Evolutionary conservation across 2,888 invertebrate genomes (phyloP).

Genomic region (Atethmia centrago): DNA sequence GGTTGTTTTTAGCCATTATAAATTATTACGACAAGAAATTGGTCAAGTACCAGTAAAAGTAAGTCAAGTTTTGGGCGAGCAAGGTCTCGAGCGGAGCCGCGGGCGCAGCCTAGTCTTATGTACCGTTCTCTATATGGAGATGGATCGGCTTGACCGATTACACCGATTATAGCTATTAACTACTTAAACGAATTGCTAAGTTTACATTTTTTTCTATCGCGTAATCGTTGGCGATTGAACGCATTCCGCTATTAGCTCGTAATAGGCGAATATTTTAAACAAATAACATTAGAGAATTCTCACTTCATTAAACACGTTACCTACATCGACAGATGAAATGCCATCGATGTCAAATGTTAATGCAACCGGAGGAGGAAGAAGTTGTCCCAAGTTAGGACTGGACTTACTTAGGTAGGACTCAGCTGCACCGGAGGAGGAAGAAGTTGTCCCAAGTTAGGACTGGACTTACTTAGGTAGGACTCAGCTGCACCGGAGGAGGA

Average conservation of each 20-base stretch:
- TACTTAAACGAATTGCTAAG: slow-evolving; percentile 75
- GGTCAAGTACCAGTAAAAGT: slow-evolving; percentile 66
- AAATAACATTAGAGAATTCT: slow-evolving; percentile 61
- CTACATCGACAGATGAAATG: slow-evolving; percentile 10
- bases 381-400: not conserved
- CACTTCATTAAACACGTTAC: slow-evolving; percentile 63
- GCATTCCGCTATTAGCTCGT: slow-evolving; percentile 68
- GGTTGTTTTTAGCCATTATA: slow-evolving; percentile 64
- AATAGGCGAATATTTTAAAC: slow-evolving; percentile 51
- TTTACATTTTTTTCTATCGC: slow-evolving; percentile 73
- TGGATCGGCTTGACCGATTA: slow-evolving; percentile 62
- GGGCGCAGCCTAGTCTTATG: slow-evolving; percentile 52
- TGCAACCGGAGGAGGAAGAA: not conserved
- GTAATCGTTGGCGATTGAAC: slow-evolving; percentile 72
- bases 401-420: not conserved
- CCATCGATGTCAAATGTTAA: not conserved
- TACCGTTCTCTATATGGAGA: slow-evolving; percentile 69
- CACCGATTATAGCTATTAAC: slow-evolving; percentile 74
- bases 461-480: not conserved
- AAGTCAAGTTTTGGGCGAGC: slow-evolving; percentile 61
- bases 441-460: not conserved
- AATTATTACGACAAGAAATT: slow-evolving; percentile 61
- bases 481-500: not conserved
- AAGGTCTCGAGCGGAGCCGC: slow-evolving; percentile 61
- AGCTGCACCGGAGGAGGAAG: not conserved